Evolutionary conservation across 2,797 vertebrate genomes (phyloP).

Genomic region (Tympanoctomys barrerae): DNA sequence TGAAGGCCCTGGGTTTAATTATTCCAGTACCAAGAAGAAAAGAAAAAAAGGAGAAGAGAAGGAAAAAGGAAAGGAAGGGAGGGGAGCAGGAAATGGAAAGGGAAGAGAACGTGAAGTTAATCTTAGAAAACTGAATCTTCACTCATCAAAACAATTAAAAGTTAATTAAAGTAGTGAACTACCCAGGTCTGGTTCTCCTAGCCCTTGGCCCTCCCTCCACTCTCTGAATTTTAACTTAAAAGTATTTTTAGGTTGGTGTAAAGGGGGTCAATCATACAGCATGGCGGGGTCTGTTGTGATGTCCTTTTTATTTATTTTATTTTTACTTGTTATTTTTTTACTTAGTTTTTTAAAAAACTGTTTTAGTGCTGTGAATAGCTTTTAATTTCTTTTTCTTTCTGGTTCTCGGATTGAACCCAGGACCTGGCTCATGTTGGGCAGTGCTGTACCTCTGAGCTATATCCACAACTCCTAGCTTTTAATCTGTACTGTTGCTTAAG

Average conservation of each 20-base stretch:
- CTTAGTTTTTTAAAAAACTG: not conserved
- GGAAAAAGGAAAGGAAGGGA: no score
- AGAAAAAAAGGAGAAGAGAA: not conserved
- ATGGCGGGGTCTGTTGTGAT: not conserved
- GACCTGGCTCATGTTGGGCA: not conserved
- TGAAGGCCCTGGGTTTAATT: not conserved
- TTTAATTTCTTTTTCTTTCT: not conserved
- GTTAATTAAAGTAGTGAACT: not conserved
- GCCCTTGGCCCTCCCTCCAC: not conserved
- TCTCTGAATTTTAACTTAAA: not conserved
- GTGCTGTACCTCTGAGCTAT: not conserved
- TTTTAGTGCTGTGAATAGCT: not conserved
- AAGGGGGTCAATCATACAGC: not conserved
- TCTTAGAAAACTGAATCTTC: not conserved
- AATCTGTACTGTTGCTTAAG: slow-evolving; percentile 29
- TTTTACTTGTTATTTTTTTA: no score
- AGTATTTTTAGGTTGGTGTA: not conserved
- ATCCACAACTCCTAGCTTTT: not conserved
- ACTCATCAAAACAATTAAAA: not conserved
- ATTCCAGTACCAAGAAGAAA: not conserved
- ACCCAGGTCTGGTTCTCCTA: no score
- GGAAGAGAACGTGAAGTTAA: not conserved
- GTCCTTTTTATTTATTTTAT: not conserved
- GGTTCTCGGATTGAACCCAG: not conserved
- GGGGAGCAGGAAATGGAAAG: not conserved